phyloP scores from a whole-genome alignment of 1,140 invertebrate genomes.

The Dendroctonus valens region DNA sequence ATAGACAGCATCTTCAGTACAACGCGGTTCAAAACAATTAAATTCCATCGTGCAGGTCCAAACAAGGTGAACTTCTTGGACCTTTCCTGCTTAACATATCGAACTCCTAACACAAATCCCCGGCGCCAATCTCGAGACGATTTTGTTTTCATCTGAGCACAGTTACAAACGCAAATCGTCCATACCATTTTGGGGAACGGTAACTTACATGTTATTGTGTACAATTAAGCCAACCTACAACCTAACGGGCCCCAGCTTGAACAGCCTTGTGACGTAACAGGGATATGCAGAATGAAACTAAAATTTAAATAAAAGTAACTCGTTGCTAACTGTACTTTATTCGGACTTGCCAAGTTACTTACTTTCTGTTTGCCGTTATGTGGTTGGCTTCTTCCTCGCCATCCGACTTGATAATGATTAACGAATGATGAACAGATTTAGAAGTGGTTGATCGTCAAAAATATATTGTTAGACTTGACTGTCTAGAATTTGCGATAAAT shows the following conservation, averaged over 20 bases:
- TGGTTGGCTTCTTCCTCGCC: conserved; percentile 1
- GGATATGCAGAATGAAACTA: conserved; percentile 36
- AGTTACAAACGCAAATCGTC: conserved; percentile 21
- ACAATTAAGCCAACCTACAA: conserved; percentile 29
- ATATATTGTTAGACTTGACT: too few species aligned
- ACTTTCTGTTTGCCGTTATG: conserved; percentile 33
- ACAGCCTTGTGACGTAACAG: conserved; percentile 33
- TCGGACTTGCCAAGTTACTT: conserved; percentile 31
- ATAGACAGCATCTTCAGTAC: too few species aligned
- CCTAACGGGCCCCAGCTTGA: conserved; percentile 23
- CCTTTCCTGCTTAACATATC: neutral
- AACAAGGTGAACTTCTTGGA: too few species aligned
- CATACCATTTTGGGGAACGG: conserved; percentile 26
- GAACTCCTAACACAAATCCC: conserved; percentile 3
- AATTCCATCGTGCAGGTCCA: too few species aligned
- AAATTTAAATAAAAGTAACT: conserved; percentile 37
- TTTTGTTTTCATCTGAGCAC: conserved; percentile 30
- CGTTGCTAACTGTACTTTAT: conserved; percentile 28
- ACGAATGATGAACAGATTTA: neutral
- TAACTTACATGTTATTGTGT: conserved; percentile 25
- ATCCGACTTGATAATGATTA: neutral
- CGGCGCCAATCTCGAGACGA: neutral
- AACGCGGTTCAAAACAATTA: too few species aligned
- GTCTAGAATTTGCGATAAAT: too few species aligned
- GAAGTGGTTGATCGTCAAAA: too few species aligned